Evolutionary conservation across 2,113 vertebrate species (phyloP), one percentile per base, ranked within the genome.

Genomic region (Erinaceus europaeus): DNA sequence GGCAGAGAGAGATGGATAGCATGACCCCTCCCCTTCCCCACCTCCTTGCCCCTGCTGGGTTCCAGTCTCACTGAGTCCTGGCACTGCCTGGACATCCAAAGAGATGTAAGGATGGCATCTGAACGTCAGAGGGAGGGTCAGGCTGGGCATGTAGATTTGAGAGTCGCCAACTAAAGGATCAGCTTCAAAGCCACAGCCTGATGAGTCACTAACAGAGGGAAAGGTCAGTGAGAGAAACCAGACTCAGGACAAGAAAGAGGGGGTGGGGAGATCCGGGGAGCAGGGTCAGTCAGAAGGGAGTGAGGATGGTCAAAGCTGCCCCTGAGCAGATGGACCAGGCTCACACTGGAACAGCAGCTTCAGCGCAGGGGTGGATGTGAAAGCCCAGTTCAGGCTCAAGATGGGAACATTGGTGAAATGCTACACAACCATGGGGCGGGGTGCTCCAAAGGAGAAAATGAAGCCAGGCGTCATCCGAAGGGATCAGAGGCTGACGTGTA

Each of bases 291-390:
- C 2, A 42, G 42, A 71, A 61, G n/a, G 15, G 6, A 4, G 18
- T 0, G 6, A 44, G 59, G 59, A 0, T 1, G 1, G 57, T 23
- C 3, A 40, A 38, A 0, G 0, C 23, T 32, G 3, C 34, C 1
- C 32, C 21, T 0, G 5, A 9, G 13, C 14, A 25, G 14, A 9
- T 53, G 18, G 18, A 53, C 18, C 18, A 27, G 53, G 29, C 3
- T 6, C 4, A 17, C 53, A 6, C 2, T 42, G 69, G 18, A n/a
- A 36, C 48, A 11, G 15, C 0, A 0, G 34, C n/a, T n/a, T n/a
- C 44, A 3, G 29, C 9, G 46, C 13, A 20, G 44, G 34, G 12
- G 11, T 6, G 34, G 38, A 40, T 0, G 1, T 8, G 46, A 84
- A 67, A 17, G 46, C 44, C 9, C 1, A 46, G 36, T 0, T 1